Percentiles rank a stretch among this genome's conserved stretches.
These are phyloP conservation scores for Palythoa grandiflora DNA, from an alignment of 92 coral and sea anemone species.

Conservation along the genomic window DNA sequence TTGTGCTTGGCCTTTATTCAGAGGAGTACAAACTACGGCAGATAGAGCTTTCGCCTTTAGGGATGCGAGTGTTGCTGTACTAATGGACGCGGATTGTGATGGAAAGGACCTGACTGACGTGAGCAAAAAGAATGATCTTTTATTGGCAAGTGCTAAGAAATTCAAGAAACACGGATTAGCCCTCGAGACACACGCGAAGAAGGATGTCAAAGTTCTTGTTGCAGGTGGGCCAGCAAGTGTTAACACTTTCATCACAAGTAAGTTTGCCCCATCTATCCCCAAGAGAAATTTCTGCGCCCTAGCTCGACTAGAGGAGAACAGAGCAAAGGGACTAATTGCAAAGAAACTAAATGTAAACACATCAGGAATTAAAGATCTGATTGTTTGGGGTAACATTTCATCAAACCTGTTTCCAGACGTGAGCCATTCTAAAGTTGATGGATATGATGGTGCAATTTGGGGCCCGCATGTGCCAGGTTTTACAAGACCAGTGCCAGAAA, in stretches of 20 bases:
- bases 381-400: slow-evolving; percentile 94
- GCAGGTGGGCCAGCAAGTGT: slow-evolving; percentile 86
- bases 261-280: slow-evolving; percentile 93
- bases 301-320: slow-evolving; percentile 88
- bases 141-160: slow-evolving; percentile 63
- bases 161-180: slow-evolving; percentile 86
- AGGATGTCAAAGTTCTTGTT: slow-evolving; percentile 84
- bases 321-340: slow-evolving; percentile 90
- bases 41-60: slow-evolving; percentile 80
- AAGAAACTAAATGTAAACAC: slow-evolving; percentile 88
- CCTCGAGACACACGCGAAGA: slow-evolving; percentile 81
- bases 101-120: slow-evolving; percentile 56
- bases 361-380: slow-evolving; percentile 86
- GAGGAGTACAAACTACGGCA: slow-evolving; percentile 76
- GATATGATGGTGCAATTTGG: slow-evolving; percentile 99
- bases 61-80: slow-evolving; percentile 78
- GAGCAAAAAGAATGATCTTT: slow-evolving; percentile 54
- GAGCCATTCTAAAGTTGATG: slow-evolving; percentile 84
- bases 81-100: slow-evolving; percentile 64
- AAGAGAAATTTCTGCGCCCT: slow-evolving; percentile 84
- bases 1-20: slow-evolving; percentile 89
- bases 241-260: slow-evolving; percentile 75
- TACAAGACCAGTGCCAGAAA: slow-evolving; percentile 88
- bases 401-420: slow-evolving; percentile 73
- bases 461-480: slow-evolving; percentile 96